Evolutionary conservation across 2,888 invertebrate species (phyloP).

Genomic region (Orgyia antiqua): DNA sequence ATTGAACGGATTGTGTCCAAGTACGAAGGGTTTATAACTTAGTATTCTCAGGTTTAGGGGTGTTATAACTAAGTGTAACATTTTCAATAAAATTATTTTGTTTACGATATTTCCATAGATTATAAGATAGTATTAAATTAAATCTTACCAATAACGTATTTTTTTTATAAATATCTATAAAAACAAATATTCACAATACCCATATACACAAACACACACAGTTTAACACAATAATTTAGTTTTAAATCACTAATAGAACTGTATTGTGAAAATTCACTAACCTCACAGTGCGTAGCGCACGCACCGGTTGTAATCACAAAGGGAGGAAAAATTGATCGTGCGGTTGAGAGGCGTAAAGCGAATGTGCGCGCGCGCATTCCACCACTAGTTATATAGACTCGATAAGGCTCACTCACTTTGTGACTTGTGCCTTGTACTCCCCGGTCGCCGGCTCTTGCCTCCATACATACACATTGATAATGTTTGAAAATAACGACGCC

Average conservation of each 20-base stretch:
- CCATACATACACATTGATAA: conserved; percentile 9
- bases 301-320: conserved; percentile 55
- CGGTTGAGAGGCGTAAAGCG: conserved; percentile 48
- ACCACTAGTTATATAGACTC: conserved; percentile 56
- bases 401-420: conserved; percentile 49
- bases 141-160: too few species aligned
- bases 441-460: conserved; percentile 8
- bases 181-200: conserved; percentile 7
- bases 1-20: too few species aligned
- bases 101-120: too few species aligned
- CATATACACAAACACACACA: conserved; percentile 27
- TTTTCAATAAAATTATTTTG: too few species aligned
- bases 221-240: conserved; percentile 18
- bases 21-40: too few species aligned
- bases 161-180: too few species aligned
- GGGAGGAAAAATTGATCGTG: conserved; percentile 55
- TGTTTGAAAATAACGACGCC: not conserved
- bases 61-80: too few species aligned
- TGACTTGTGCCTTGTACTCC: conserved; percentile 36
- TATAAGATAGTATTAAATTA: too few species aligned
- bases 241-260: conserved; percentile 20
- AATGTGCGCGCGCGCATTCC: conserved; percentile 69
- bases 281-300: conserved; percentile 61
- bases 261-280: conserved; percentile 50
- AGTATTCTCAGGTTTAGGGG: too few species aligned